Conservation (phyloP, 2,888 invertebrate genomes). For the Aromia moschata region DNA sequence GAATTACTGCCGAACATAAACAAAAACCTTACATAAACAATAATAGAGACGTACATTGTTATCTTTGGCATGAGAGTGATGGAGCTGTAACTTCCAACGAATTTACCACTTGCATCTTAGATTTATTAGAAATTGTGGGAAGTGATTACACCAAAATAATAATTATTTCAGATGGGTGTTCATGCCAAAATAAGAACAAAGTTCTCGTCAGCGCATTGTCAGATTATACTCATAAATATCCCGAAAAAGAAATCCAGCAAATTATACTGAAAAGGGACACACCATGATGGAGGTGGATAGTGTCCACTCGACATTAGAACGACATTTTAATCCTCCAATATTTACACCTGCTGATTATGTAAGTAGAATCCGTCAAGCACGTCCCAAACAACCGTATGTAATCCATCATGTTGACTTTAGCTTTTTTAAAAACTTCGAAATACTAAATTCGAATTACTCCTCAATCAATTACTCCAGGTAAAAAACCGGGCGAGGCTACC, state of each 20-base stretch:
- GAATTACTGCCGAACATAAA: not conserved
- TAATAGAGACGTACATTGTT: conserved; percentile 5
- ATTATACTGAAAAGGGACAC: conserved; percentile 6
- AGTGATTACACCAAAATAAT: not conserved
- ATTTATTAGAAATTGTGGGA: not conserved
- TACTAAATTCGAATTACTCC: too few relatives aligned
- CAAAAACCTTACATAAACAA: conserved; percentile 6
- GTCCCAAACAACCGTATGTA: too few relatives aligned
- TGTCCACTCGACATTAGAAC: not conserved
- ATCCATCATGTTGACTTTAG: too few relatives aligned
- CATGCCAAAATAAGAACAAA: conserved; percentile 7
- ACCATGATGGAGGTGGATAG: not conserved
- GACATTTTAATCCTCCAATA: not conserved
- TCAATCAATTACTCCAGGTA: too few relatives aligned
- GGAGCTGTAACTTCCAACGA: not conserved
- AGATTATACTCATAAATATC: conserved; percentile 1
- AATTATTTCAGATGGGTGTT: conserved; percentile 4
- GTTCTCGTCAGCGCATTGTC: not conserved
- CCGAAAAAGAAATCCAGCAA: too few relatives aligned
- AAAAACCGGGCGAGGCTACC: too few relatives aligned
- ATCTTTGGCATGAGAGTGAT: conserved; percentile 9
- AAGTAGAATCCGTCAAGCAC: too few relatives aligned
- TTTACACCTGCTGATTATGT: not conserved
- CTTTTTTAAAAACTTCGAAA: too few relatives aligned
- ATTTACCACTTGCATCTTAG: conserved; percentile 1